Base-by-base conservation (phyloP, 1,140 invertebrate genomes). In the Sarcophaga bullata region DNA sequence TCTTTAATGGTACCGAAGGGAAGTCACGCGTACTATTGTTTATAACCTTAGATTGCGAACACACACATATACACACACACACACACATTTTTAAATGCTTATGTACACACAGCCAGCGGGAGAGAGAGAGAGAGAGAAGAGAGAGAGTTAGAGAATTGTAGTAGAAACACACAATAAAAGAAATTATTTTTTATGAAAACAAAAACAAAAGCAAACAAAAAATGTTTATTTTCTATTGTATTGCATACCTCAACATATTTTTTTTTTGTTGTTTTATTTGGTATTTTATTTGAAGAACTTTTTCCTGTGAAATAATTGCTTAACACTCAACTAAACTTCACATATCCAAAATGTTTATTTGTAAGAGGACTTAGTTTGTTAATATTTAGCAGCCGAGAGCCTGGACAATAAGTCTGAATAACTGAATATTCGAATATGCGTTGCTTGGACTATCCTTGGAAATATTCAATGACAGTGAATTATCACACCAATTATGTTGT, bases 11-110 rank as follows among this genome's bases (percentile, higher is more conserved):
- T 84, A 84, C 82, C 84, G 80, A 85, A 84, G 86, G 87, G 87
- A 88, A 88, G 87, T 88, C 87, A 88, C 87, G 87, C 87, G 85
- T 87, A 86, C 11, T 85, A 86, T 88, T 88, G 87, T 88, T 88
- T 88, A 78, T 50, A 78, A 78, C 75, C 25, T 78, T 48, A n/a
- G 73, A 13, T 13, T n/a, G 13, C 11, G 4, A 58, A 11, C 11
- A 7, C n/a, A 19, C n/a, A 68, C 13, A 11, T 15, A 58, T 58
- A 58, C 13, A 75, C 48, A 78, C 49, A 78, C 75, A 78, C 75
- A 52, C 3, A 50, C 5, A 37, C 25, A 37, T 37, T 37, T 37
- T 2, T 37, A 37, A 37, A 37, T 37, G 4, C 4, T n/a, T n/a
- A n/a, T 78, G 48, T 78, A 48, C 75, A 78, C n/a, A n/a, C n/a